Conservation (phyloP, 2,888 invertebrate genomes). For the Sphinx pinastri region DNA sequence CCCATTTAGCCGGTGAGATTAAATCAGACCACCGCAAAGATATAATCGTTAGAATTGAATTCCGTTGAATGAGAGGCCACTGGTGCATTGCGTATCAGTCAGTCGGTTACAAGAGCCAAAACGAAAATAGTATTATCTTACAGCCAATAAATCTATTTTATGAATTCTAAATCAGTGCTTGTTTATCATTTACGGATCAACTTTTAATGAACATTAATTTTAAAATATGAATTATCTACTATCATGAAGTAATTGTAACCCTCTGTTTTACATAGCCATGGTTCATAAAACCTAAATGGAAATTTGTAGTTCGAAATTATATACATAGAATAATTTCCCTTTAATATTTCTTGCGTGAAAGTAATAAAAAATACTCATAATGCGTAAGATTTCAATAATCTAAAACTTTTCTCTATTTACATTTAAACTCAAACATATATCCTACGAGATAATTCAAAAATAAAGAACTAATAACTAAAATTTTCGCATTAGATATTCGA, state of each 20-base stretch:
- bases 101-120: background rate
- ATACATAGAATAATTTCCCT: too few species aligned
- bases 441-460: too few species aligned
- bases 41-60: background rate
- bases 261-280: too few species aligned
- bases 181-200: background rate
- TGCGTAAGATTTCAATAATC: too few species aligned
- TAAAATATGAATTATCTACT: background rate
- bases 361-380: too few species aligned
- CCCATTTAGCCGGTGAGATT: background rate
- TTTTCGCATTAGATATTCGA: background rate
- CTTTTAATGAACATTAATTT: background rate
- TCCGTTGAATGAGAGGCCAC: background rate
- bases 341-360: too few species aligned
- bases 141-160: conserved; percentile 14
- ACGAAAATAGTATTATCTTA: conserved; percentile 14
- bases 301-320: too few species aligned
- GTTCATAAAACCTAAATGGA: too few species aligned
- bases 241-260: too few species aligned
- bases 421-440: too few species aligned
- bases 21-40: background rate
- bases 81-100: background rate
- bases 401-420: too few species aligned
- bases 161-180: background rate
- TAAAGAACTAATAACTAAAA: too few species aligned